Percentiles rank a stretch among this genome's conserved stretches.
Evolutionary conservation across 2,888 invertebrate species (phyloP).

Genomic region (Drosophila merina): DNA sequence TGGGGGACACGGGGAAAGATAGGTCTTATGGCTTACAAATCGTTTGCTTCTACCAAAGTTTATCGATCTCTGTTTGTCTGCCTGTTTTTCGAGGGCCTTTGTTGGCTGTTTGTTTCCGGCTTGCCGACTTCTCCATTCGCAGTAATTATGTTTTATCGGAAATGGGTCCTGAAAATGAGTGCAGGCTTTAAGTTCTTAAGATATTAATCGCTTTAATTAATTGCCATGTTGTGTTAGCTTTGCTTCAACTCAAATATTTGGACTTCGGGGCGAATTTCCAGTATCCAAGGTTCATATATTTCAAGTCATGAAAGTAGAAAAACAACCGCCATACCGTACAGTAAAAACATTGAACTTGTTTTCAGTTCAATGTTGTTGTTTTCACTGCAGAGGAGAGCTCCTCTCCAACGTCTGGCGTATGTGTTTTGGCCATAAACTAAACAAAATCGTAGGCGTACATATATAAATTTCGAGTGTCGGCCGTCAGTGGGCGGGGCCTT

Average conservation of each 20-base stretch:
- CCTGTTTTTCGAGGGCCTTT: slow-evolving; percentile 25
- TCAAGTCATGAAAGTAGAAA: not conserved
- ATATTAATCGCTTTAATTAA: slow-evolving; percentile 23
- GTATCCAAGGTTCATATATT: not conserved
- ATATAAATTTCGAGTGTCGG: slow-evolving; percentile 9
- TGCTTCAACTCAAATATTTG: not conserved
- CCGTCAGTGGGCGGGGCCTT: slow-evolving; percentile 4
- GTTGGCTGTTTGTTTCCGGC: slow-evolving; percentile 31
- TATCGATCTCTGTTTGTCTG: slow-evolving; percentile 63
- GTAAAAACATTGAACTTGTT: slow-evolving; percentile 19
- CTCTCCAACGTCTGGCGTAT: not conserved
- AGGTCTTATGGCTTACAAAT: slow-evolving; percentile 51
- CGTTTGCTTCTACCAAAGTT: slow-evolving; percentile 54
- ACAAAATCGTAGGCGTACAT: slow-evolving; percentile 14
- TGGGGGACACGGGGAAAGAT: slow-evolving; percentile 4
- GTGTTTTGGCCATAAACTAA: slow-evolving; percentile 18
- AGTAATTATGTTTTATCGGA: slow-evolving; percentile 46
- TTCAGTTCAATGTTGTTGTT: slow-evolving; percentile 2
- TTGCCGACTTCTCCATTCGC: slow-evolving; percentile 17
- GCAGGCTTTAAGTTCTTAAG: slow-evolving; percentile 8
- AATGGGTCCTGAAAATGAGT: slow-evolving; percentile 21
- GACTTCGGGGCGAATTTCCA: not conserved
- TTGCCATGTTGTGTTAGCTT: not conserved
- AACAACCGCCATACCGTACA: slow-evolving; percentile 10
- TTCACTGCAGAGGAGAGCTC: not conserved